Conservation (phyloP, 2,797 vertebrate genomes). For the Notoglanidium macrostoma region DNA sequence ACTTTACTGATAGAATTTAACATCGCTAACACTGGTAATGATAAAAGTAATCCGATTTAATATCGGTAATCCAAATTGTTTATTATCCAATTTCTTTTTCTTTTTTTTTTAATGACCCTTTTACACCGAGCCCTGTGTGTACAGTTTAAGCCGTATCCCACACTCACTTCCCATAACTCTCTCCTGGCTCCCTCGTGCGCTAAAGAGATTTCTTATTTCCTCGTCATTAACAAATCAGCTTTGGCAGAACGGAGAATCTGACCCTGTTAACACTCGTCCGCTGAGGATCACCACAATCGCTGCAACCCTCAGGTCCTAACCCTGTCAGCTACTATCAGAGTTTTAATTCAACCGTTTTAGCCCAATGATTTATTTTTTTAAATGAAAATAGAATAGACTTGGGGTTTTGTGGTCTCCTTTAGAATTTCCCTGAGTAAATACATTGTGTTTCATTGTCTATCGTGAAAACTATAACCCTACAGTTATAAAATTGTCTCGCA, state of each 20-base stretch:
- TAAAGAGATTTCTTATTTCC: slow-evolving; percentile 21
- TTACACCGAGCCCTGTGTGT: neutral
- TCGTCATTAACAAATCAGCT: slow-evolving; percentile 18
- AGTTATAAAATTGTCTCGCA: neutral
- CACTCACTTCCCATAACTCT: neutral
- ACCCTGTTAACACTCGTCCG: slow-evolving; percentile 1
- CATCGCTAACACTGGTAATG: neutral
- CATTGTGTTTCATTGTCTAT: neutral
- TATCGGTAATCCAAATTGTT: neutral
- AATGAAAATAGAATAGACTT: neutral
- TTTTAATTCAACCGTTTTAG: neutral
- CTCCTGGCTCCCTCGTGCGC: neutral
- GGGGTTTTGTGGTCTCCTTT: no score
- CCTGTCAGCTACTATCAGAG: slow-evolving; percentile 8
- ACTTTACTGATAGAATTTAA: neutral
- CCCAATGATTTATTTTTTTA: neutral
- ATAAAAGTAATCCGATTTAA: no score
- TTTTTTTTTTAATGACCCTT: neutral
- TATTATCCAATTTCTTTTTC: no score
- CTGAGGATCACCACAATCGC: slow-evolving; percentile 5
- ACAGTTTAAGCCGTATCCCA: neutral
- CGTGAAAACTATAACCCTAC: neutral
- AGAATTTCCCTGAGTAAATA: no score
- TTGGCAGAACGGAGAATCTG: neutral
- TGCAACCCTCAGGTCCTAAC: slow-evolving; percentile 16